Evolutionary conservation across 2,888 invertebrate genomes (phyloP).

Genomic region (Alitta virens): DNA sequence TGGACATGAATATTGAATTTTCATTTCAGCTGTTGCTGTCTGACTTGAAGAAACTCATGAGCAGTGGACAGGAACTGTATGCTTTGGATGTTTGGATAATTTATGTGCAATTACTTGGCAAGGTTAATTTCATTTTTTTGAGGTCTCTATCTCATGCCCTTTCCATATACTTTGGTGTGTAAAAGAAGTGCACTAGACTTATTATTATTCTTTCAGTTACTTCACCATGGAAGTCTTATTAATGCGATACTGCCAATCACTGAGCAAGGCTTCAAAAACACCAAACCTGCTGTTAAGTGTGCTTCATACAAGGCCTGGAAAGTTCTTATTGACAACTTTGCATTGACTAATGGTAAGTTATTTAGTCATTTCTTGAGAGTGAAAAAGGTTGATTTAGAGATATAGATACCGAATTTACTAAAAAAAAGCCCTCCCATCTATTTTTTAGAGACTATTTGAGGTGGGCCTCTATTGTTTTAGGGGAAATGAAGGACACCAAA

Average conservation of each 20-base stretch:
- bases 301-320: slow-evolving; percentile 46
- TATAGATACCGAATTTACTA: too few relatives aligned
- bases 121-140: too few relatives aligned
- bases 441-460: too few relatives aligned
- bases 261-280: slow-evolving; percentile 45
- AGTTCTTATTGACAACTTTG: slow-evolving; percentile 48
- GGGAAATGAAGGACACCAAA: too few relatives aligned
- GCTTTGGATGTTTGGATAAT: slow-evolving; percentile 40
- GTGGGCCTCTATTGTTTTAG: too few relatives aligned
- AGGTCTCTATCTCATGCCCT: too few relatives aligned
- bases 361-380: not conserved
- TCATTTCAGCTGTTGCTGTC: not conserved
- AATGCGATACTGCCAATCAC: slow-evolving; percentile 43
- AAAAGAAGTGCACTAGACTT: too few relatives aligned
- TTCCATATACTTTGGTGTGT: too few relatives aligned
- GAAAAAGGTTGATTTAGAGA: too few relatives aligned
- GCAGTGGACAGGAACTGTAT: slow-evolving; percentile 33
- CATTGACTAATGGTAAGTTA: slow-evolving; percentile 38
- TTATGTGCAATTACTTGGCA: slow-evolving; percentile 41
- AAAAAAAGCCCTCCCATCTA: too few relatives aligned
- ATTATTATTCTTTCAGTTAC: slow-evolving; percentile 36
- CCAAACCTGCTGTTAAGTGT: slow-evolving; percentile 34
- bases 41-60: slow-evolving; percentile 36
- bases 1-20: too few relatives aligned
- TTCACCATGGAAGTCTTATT: slow-evolving; percentile 43